Base-by-base conservation (phyloP, 2,113 vertebrate species). In the Vombatus ursinus region DNA sequence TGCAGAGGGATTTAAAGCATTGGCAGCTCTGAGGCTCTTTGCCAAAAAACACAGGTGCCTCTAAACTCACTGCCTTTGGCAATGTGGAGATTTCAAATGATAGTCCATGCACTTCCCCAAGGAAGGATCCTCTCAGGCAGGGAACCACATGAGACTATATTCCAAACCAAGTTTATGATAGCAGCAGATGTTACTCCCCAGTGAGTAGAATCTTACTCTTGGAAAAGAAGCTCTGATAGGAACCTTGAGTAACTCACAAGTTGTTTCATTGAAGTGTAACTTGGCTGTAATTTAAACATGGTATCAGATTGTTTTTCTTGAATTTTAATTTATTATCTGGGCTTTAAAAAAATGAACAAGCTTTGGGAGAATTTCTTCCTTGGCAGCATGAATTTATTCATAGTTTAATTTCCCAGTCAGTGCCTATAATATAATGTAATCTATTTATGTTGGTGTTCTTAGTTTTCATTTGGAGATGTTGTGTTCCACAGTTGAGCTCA, bases 11-110 rank as follows among this genome's bases (percentile, higher is more conserved):
- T 95, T 96, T 93, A 93, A 96, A 96, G 94, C 50, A 94, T 77
- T 96, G 44, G 54, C 93, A 52, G 92, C 89, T 93, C 94, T n/a
- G 93, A 49, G 47, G 54, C 90, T 49, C 91, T 47, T 89, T 96
- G 94, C 93, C 95, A 96, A 94, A 68, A 96, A 95, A 95, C 89
- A 77, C 91, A 90, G 92, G 92, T 93, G 95, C 57, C 93, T 96
- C 77, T 96, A 95, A 96, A 93, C 23, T 93, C 54, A 93, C 26
- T 92, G 90, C 50, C 28, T 93, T 94, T 37, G 51, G 91, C 61
- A 95, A 91, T 49, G 37, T 50, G 95, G 97, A 95, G 90, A 54
- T 94, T 26, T 61, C 49, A 84, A 90, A 92, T 92, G 48, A 57
- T 47, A 10, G 50, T 52, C 95, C 96, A 93, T 54, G 44, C 10